Conservation (phyloP, 2,888 invertebrate species). For the Oligia strigilis region DNA sequence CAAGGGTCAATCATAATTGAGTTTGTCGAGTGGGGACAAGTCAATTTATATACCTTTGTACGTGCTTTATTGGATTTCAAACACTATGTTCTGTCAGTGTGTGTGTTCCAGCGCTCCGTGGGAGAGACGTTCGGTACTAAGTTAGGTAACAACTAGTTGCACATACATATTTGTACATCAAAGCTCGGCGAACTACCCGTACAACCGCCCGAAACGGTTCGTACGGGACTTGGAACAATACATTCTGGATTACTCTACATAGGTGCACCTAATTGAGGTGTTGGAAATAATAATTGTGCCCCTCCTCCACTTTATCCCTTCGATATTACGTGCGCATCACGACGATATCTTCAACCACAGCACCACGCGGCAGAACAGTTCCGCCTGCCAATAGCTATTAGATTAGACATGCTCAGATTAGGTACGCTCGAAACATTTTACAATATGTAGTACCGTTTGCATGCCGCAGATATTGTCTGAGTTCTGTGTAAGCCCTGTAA, state of each 20-base stretch:
- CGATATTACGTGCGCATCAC: constrained; percentile 48
- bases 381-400: constrained; percentile 47
- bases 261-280: constrained; percentile 35
- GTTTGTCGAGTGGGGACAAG: constrained; percentile 66
- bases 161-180: constrained; percentile 52
- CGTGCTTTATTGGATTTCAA: constrained; percentile 46
- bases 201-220: constrained; percentile 36
- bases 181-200: constrained; percentile 47
- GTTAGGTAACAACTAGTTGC: constrained; percentile 60
- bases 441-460: constrained; percentile 51
- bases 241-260: constrained; percentile 27
- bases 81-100: constrained; percentile 18
- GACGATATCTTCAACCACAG: constrained; percentile 37
- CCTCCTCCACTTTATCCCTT: constrained; percentile 39
- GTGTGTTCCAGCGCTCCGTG: constrained; percentile 10
- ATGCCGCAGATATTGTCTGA: constrained; percentile 37
- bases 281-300: constrained; percentile 44
- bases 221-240: constrained; percentile 39
- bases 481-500: constrained; percentile 33
- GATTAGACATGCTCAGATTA: constrained; percentile 64
- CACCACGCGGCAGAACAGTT: constrained; percentile 24
- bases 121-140: constrained; percentile 25
- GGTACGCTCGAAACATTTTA: constrained; percentile 54
- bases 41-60: constrained; percentile 59
- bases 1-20: constrained; percentile 82